Evolutionary conservation across 2,888 invertebrate genomes (phyloP).

Genomic region (Eumacrocentrus americanus): DNA sequence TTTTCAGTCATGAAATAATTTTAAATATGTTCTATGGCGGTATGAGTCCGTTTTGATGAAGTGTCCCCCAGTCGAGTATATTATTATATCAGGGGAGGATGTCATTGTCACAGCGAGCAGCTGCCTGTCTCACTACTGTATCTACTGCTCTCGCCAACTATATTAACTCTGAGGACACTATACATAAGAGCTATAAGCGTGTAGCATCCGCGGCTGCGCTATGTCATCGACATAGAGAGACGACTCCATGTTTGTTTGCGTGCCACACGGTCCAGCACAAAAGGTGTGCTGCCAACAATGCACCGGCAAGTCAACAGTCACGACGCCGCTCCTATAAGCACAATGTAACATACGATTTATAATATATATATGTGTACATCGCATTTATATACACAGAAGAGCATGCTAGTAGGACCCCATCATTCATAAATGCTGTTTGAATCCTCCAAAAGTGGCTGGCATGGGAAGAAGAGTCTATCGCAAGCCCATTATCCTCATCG

Average conservation of each 20-base stretch:
- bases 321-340: conserved; percentile 52
- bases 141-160: not conserved
- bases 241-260: not conserved
- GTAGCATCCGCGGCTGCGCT: not conserved
- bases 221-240: not conserved
- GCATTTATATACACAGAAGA: too few species aligned
- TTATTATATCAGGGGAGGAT: not conserved
- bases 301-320: conserved; percentile 58
- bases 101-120: not conserved
- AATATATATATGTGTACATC: conserved; percentile 39
- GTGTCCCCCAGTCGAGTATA: not conserved
- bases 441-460: not conserved
- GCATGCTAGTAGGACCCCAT: not conserved
- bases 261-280: conserved; percentile 40
- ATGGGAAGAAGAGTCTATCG: not conserved
- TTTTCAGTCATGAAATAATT: not conserved
- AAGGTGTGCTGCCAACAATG: conserved; percentile 56
- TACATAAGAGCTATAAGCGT: too few species aligned
- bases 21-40: not conserved
- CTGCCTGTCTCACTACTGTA: not conserved
- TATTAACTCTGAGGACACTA: not conserved
- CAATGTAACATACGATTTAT: conserved; percentile 59
- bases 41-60: not conserved
- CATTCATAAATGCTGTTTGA: too few species aligned
- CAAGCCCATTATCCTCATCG: not conserved